Percentiles rank a stretch among this genome's conserved stretches.
phyloP scores from a whole-genome alignment of 2,797 vertebrate species.

The Epinephelus coioides region DNA sequence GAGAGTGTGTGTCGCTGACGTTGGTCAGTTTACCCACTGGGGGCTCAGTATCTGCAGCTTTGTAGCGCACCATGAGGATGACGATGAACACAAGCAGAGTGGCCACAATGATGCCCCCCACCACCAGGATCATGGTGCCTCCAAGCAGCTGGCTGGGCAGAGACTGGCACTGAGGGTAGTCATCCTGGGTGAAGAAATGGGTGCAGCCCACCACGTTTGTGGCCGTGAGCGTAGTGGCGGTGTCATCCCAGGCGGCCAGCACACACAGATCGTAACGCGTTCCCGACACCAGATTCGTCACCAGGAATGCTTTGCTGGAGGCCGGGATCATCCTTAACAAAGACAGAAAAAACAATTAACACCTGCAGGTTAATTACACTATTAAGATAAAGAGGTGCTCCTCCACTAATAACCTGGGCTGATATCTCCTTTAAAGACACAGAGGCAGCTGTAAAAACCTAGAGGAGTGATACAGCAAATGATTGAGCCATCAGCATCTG shows the following conservation, averaged over 20 bases:
- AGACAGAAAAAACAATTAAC: constrained; percentile 40
- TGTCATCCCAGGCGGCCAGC: constrained; percentile 96
- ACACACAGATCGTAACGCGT: constrained; percentile 94
- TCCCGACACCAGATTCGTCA: constrained; percentile 94
- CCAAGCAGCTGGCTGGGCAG: constrained; percentile 93
- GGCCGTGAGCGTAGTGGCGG: constrained; percentile 92
- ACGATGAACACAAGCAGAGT: constrained; percentile 94
- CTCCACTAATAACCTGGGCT: not conserved
- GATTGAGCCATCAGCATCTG: constrained; percentile 19
- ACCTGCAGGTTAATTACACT: constrained; percentile 23
- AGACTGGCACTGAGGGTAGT: constrained; percentile 92
- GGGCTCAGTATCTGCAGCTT: constrained; percentile 77
- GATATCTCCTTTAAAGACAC: not conserved
- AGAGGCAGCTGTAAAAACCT: not conserved
- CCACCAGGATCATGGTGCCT: constrained; percentile 95
- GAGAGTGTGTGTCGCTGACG: constrained; percentile 90
- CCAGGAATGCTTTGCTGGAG: constrained; percentile 93
- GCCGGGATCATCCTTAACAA: constrained; percentile 93
- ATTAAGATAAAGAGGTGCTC: not conserved
- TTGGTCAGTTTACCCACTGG: constrained; percentile 85
- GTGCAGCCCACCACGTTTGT: constrained; percentile 95
- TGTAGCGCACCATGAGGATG: constrained; percentile 95
- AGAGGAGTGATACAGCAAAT: not conserved
- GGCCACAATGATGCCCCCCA: constrained; percentile 94
- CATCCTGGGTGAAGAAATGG: constrained; percentile 93